A percentile compares a stretch with the other conserved stretches of the same genome.
These are phyloP conservation scores for Choreutis nemorana DNA, from an alignment of 2,888 invertebrate genomes.

Conservation along the genomic window DNA sequence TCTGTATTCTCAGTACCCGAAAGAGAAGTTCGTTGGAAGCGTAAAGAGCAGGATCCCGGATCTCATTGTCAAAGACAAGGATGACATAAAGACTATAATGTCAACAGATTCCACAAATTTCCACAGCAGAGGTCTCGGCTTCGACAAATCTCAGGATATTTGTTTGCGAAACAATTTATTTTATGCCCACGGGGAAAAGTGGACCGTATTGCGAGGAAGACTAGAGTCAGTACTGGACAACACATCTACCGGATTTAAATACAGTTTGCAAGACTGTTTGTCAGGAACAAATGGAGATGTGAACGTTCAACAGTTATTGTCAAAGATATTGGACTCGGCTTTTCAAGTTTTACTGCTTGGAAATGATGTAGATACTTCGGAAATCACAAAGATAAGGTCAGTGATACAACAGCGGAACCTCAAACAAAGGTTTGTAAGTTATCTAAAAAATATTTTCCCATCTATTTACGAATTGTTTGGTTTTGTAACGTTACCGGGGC, in stretches of 20 bases:
- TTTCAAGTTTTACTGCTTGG: slow-evolving; percentile 48
- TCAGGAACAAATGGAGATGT: slow-evolving; percentile 57
- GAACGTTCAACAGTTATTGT: slow-evolving; percentile 55
- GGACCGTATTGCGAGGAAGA: slow-evolving; percentile 42
- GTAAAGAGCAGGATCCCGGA: slow-evolving; percentile 54
- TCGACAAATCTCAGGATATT: slow-evolving; percentile 62
- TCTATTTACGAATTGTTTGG: slow-evolving; percentile 41
- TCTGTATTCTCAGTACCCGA: slow-evolving; percentile 31
- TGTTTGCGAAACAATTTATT: slow-evolving; percentile 63
- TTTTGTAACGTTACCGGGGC: slow-evolving; percentile 25
- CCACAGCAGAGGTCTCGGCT: slow-evolving; percentile 53
- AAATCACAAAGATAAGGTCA: slow-evolving; percentile 32
- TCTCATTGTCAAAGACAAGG: slow-evolving; percentile 49
- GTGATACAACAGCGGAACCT: slow-evolving; percentile 28
- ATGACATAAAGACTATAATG: slow-evolving; percentile 47
- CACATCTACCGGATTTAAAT: slow-evolving; percentile 32
- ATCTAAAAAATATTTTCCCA: slow-evolving; percentile 48
- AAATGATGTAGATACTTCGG: slow-evolving; percentile 26
- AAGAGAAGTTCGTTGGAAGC: slow-evolving; percentile 43
- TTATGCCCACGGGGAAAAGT: slow-evolving; percentile 55
- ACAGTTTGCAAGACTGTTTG: slow-evolving; percentile 52
- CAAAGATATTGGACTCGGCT: slow-evolving; percentile 53
- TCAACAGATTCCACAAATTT: slow-evolving; percentile 56
- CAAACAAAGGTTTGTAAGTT: slow-evolving; percentile 37
- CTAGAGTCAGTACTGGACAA: slow-evolving; percentile 43